Conservation (phyloP, 37 sponge, comb jelly and placozoan species). For the Ephydatia muelleri region DNA sequence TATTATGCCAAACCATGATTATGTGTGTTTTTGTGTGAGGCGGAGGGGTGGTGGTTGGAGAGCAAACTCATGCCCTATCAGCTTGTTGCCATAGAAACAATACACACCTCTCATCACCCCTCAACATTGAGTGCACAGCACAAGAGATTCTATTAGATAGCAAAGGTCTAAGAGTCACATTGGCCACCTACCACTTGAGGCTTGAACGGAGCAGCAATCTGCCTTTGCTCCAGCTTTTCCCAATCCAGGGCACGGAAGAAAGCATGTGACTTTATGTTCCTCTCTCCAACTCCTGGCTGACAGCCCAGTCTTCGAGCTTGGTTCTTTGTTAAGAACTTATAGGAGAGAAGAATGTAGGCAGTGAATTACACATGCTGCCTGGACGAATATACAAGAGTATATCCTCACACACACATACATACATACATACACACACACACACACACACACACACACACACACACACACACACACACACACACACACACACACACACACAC, state of each 20-base stretch:
- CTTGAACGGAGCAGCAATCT: slow-evolving; percentile 84
- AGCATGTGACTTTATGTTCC: slow-evolving; percentile 84
- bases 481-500: no score
- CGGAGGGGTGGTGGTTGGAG: no score
- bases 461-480: no score
- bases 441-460: no score
- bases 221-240: slow-evolving; percentile 79
- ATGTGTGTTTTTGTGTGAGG: background rate
- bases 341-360: background rate
- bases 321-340: slow-evolving; percentile 88
- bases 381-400: no score
- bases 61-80: no score
- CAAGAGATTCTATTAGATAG: no score
- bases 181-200: slow-evolving; percentile 96
- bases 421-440: background rate
- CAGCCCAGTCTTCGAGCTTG: slow-evolving; percentile 86
- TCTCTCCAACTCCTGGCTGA: slow-evolving; percentile 85
- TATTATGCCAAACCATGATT: background rate
- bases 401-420: no score
- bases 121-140: no score
- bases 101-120: no score
- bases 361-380: background rate
- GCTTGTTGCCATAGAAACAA: no score
- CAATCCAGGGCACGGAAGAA: slow-evolving; percentile 94
- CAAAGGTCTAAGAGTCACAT: no score